Percentiles rank a stretch among this genome's conserved stretches.
Evolutionary conservation across 2,888 invertebrate genomes (phyloP).

Genomic region (Pyrocoelia pectoralis): DNA sequence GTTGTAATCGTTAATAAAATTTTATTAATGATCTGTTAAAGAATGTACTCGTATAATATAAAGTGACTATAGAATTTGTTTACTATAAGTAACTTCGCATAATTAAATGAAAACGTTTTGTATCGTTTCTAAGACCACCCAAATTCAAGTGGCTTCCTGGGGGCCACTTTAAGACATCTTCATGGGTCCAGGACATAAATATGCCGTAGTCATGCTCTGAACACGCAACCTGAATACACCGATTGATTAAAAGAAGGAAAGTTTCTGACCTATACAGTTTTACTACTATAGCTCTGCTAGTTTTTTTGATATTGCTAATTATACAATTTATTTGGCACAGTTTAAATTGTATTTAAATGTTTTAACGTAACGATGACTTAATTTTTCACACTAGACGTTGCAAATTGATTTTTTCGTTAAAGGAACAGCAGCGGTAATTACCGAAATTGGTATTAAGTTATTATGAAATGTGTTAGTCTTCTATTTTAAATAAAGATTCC

Average conservation of each 20-base stretch:
- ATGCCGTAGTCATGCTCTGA: constrained; percentile 53
- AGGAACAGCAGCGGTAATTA: too few species aligned
- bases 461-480: too few species aligned
- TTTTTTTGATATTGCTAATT: constrained; percentile 23
- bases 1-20: constrained; percentile 10
- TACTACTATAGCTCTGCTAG: constrained; percentile 29
- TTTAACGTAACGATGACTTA: too few species aligned
- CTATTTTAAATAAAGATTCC: too few species aligned
- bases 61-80: constrained; percentile 51
- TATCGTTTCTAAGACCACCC: constrained; percentile 52
- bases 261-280: constrained; percentile 44
- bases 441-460: too few species aligned
- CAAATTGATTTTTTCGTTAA: too few species aligned
- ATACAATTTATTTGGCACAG: not conserved
- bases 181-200: constrained; percentile 58
- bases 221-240: constrained; percentile 54
- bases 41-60: constrained; percentile 11
- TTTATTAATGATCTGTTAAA: constrained; percentile 20
- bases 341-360: constrained; percentile 1
- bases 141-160: constrained; percentile 57
- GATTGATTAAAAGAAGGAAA: constrained; percentile 54
- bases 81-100: constrained; percentile 49
- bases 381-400: too few species aligned
- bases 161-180: constrained; percentile 57
- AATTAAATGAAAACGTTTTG: constrained; percentile 50